Conservation (phyloP, 64 coral and sea anemone species). For the Dendronephthya gigantea region DNA sequence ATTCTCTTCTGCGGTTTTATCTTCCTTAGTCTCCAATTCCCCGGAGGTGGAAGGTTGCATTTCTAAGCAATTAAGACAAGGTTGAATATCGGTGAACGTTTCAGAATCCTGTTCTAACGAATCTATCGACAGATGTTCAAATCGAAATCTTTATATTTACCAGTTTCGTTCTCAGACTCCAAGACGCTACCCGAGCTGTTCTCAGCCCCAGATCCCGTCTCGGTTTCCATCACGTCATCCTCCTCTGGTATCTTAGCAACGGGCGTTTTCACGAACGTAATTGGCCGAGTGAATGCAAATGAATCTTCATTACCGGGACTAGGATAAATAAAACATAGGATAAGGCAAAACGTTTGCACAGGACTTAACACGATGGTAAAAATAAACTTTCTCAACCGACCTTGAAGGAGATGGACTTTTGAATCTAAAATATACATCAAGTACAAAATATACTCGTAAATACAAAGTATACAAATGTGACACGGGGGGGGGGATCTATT, state of each 20-base stretch:
- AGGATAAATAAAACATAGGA: background rate
- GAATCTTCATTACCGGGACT: background rate
- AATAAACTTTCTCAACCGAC: background rate
- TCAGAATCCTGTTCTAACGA: no score
- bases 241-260: background rate
- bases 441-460: background rate
- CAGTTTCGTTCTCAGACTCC: conserved; percentile 4
- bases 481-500: no score
- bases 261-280: background rate
- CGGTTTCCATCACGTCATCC: background rate
- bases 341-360: background rate
- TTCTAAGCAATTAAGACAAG: background rate
- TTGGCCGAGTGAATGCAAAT: background rate
- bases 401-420: background rate
- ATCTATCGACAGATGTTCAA: no score
- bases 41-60: background rate
- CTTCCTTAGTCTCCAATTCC: background rate
- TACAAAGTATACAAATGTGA: background rate
- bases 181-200: background rate
- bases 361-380: background rate
- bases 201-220: background rate
- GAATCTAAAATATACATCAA: background rate
- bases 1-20: background rate
- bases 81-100: no score
- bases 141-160: background rate